Percentiles rank a stretch among this genome's conserved stretches.
Evolutionary conservation across 1,140 invertebrate genomes (phyloP).

Genomic region (Dendroctonus valens): DNA sequence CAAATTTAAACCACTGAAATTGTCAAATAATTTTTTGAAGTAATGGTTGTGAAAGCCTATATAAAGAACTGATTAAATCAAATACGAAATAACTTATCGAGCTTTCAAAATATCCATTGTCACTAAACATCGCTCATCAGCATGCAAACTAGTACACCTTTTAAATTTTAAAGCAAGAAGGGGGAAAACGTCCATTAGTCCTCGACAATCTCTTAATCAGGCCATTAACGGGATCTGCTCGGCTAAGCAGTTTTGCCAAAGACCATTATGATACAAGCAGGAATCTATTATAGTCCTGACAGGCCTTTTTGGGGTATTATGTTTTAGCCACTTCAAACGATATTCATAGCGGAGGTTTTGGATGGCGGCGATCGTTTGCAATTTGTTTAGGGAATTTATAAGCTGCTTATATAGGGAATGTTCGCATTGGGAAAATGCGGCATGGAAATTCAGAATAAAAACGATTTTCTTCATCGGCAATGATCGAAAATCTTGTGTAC

Average conservation of each 20-base stretch:
- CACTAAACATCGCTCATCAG: background rate
- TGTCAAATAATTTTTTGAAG: too few species aligned
- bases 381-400: background rate
- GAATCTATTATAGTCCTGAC: conserved; percentile 24
- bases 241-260: conserved; percentile 43
- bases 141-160: conserved; percentile 1
- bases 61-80: too few species aligned
- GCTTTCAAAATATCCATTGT: too few species aligned
- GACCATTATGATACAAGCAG: conserved; percentile 46
- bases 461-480: too few species aligned
- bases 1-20: too few species aligned
- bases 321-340: conserved; percentile 34
- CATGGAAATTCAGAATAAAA: too few species aligned
- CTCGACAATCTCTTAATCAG: conserved; percentile 46
- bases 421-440: too few species aligned
- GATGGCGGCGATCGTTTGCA: background rate
- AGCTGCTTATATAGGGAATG: background rate
- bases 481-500: too few species aligned
- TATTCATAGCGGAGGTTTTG: background rate
- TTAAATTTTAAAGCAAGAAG: conserved; percentile 12
- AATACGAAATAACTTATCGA: too few species aligned
- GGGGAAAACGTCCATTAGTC: conserved; percentile 41
- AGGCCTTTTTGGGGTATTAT: conserved; percentile 38
- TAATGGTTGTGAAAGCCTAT: too few species aligned
- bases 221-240: conserved; percentile 41